Base-by-base conservation (phyloP, 2,888 invertebrate species). In the Masnerella sp. region DNA sequence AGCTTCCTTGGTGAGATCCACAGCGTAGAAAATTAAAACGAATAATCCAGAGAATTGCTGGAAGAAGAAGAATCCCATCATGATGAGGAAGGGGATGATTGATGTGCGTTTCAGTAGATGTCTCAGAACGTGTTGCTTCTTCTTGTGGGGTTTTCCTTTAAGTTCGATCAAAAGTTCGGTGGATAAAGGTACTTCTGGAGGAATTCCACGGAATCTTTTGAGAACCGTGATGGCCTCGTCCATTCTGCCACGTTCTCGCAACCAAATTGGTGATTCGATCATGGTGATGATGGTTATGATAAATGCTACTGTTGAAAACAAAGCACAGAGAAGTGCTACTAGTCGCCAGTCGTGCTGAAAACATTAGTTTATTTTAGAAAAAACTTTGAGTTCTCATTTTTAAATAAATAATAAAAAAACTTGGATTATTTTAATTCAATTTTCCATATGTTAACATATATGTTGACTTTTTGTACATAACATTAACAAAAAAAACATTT, bases 31-130 rank as follows among this genome's bases (percentile, higher is more conserved):
- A 5, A 91, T 88, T 1, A 91, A 85, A 0, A 90, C 89, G 73
- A 90, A 91, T 1, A 89, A 87, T 0, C 91, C 91, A 2, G 90
- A 88, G 72, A 90, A 89, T 80, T 91, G 91, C 80, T 91, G 91
- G 78, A 91, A 90, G 74, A 90, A 88, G 80, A 91, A 91, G 78
- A 87, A 90, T 0, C 80, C 70, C 2, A 88, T 75, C 78, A 90
- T 88, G 8, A 91, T 86, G 5, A 82, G 38, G 52, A 90, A 88
- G 0, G 91, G 90, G 54, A 88, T 86, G 38, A 88, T 80, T 1
- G 89, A 88, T 47, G 86, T 86, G 0, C 88, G 87, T 56, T 85
- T 82, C 5, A 82, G 49, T 5, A 90, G 52, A 9, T 83, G 84
- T 9, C 81, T 82, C 30, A 75, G 14, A n/a, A 82, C 56, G 7